Conservation (phyloP, 2,888 invertebrate species). For the Tetragnatha montana region DNA sequence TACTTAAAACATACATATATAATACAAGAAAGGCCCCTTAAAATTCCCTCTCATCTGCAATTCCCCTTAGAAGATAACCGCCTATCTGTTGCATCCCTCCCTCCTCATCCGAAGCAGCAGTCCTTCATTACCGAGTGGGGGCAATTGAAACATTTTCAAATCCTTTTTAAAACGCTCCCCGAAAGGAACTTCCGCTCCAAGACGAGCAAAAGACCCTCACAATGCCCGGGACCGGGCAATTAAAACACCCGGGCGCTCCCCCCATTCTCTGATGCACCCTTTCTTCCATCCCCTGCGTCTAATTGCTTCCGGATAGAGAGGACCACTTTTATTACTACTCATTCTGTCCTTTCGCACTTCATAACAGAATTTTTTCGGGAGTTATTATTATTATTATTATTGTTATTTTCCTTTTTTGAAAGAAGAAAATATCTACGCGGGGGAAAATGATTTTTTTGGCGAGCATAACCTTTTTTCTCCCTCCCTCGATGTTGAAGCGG, state of each 20-base stretch:
- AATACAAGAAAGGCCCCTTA: too few relatives aligned
- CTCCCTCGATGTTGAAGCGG: conserved; percentile 31
- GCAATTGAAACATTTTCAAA: conserved; percentile 26
- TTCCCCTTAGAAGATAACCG: too few relatives aligned
- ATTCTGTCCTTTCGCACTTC: conserved; percentile 9
- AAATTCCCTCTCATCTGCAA: too few relatives aligned
- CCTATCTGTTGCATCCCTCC: too few relatives aligned
- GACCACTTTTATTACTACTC: conserved; percentile 26
- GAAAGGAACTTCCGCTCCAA: conserved; percentile 16
- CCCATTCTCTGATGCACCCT: conserved; percentile 2
- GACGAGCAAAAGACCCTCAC: conserved; percentile 20
- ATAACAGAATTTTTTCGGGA: conserved; percentile 30
- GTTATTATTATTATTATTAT: conserved; percentile 4
- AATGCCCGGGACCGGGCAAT: conserved; percentile 21
- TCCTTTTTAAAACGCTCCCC: conserved; percentile 17
- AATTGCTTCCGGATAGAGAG: conserved; percentile 52
- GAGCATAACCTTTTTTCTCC: conserved; percentile 3
- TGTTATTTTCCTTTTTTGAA: neutral
- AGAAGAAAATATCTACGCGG: neutral
- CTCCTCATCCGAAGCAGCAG: neutral
- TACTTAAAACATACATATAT: too few relatives aligned
- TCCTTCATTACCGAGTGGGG: neutral
- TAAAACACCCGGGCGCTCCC: conserved; percentile 11
- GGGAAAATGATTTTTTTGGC: conserved; percentile 8
- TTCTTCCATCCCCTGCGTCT: conserved; percentile 7